Conservation (phyloP, 2,113 vertebrate species). For the Gambusia holbrooki region DNA sequence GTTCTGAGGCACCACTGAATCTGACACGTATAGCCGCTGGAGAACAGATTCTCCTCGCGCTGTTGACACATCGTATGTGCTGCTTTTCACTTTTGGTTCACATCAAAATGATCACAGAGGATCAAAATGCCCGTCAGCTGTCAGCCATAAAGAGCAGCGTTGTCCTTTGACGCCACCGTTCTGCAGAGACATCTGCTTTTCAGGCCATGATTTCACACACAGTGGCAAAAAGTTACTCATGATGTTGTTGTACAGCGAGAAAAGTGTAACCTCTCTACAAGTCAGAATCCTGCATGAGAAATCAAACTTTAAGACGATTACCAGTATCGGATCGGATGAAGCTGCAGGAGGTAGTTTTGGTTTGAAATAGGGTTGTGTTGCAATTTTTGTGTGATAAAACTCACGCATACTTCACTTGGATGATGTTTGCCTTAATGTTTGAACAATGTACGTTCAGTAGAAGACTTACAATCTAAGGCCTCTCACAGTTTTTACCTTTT, state of each 20-base stretch:
- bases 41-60: background rate
- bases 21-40: background rate
- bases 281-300: too few species aligned
- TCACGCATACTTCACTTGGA: too few species aligned
- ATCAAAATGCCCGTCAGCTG: background rate
- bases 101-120: background rate
- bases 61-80: background rate
- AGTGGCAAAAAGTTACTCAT: background rate
- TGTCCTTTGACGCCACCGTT: too few species aligned
- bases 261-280: background rate
- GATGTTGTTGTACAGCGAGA: background rate
- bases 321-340: background rate
- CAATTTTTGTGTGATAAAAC: background rate
- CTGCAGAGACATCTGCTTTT: background rate
- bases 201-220: background rate
- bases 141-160: background rate
- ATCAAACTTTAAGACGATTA: too few species aligned
- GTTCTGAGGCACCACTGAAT: background rate
- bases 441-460: background rate
- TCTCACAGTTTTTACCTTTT: background rate
- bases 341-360: background rate
- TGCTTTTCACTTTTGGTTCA: background rate
- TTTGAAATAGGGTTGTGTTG: background rate
- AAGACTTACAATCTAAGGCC: background rate
- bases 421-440: background rate